Evolutionary conservation across 1,140 invertebrate species (phyloP).

Genomic region (fruit fly (Drosophila melanogaster)): Release_6_plus_ISO1_MT NC_004354.4:17568001-17568500

Average conservation of each 20-base stretch:
- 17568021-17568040: conserved; percentile 87
- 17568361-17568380: conserved; percentile 90
- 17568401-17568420: conserved; percentile 87
- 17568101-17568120: too few species aligned
- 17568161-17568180: conserved; percentile 39
- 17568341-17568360: conserved; percentile 86
- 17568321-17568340: conserved; percentile 72
- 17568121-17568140: neutral
- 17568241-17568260: conserved; percentile 58
- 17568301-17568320: neutral
- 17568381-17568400: conserved; percentile 88
- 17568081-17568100: too few species aligned
- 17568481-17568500: conserved; percentile 65
- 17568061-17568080: conserved; percentile 67
- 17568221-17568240: conserved; percentile 84
- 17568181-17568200: conserved; percentile 72
- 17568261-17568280: neutral
- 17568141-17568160: too few species aligned
- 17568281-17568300: too few species aligned
- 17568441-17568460: conserved; percentile 64
- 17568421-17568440: conserved; percentile 88
- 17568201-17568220: conserved; percentile 82
- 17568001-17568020: conserved; percentile 89
- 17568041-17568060: conserved; percentile 89
- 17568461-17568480: conserved; percentile 63